Evolutionary conservation across 2,113 vertebrate genomes (phyloP).

Genomic region (Bubalus kerabau): DNA sequence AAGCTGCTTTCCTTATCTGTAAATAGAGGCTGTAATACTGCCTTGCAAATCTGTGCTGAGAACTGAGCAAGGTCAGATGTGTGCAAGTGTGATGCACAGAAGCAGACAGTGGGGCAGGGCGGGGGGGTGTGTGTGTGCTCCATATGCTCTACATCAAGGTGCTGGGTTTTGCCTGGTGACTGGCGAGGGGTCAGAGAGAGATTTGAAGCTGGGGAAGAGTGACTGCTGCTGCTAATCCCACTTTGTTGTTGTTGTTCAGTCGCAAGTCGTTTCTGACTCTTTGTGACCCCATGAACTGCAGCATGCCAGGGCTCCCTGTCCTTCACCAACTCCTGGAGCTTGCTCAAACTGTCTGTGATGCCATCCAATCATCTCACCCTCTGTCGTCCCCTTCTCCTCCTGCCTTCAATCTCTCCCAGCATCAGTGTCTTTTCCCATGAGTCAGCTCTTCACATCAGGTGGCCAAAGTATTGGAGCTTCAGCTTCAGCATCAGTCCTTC

Average conservation of each 20-base stretch:
- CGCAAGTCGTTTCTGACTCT: neutral
- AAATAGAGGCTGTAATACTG: neutral
- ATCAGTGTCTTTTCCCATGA: neutral
- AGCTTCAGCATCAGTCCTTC: neutral
- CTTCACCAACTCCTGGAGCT: neutral
- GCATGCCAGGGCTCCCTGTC: neutral
- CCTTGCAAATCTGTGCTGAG: neutral
- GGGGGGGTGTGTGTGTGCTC: neutral
- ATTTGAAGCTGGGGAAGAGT: neutral
- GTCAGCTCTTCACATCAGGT: neutral
- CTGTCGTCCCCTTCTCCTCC: neutral
- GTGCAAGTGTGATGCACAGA: neutral
- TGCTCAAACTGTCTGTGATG: neutral
- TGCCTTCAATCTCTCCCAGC: neutral
- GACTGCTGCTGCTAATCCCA: neutral
- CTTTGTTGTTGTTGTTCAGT: neutral
- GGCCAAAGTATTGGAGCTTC: neutral
- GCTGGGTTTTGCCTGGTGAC: neutral
- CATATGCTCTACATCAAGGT: too few species aligned
- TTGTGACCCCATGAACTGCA: accelerated
- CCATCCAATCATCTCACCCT: neutral
- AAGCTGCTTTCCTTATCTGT: neutral
- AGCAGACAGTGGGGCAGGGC: accelerated
- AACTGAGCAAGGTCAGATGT: neutral
- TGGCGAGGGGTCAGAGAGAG: neutral